phyloP scores from a whole-genome alignment of 2,113 vertebrate species.

The sheep (Ovis aries) region ARS-UI_Ramb_v3.0 NC_056061.1:29481001-29481500 shows the following conservation, averaged over 20 bases:
- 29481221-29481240: neutral
- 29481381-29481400: neutral
- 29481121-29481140: neutral
- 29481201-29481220: neutral
- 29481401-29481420: neutral
- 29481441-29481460: neutral
- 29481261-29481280: neutral
- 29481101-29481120: neutral
- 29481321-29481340: neutral
- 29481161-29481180: neutral
- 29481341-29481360: neutral
- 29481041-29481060: neutral
- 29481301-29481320: neutral
- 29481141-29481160: neutral
- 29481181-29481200: neutral
- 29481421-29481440: neutral
- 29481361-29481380: neutral
- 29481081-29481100: neutral
- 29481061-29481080: neutral
- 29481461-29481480: neutral
- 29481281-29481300: neutral
- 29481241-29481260: conserved; percentile 30
- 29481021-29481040: neutral
- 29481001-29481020: neutral
- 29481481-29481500: neutral